A percentile compares a stretch with the other conserved stretches of the same genome.
These are phyloP conservation scores for Lucilia cuprina DNA, from an alignment of 1,140 invertebrate genomes.

Conservation along the genomic window DNA sequence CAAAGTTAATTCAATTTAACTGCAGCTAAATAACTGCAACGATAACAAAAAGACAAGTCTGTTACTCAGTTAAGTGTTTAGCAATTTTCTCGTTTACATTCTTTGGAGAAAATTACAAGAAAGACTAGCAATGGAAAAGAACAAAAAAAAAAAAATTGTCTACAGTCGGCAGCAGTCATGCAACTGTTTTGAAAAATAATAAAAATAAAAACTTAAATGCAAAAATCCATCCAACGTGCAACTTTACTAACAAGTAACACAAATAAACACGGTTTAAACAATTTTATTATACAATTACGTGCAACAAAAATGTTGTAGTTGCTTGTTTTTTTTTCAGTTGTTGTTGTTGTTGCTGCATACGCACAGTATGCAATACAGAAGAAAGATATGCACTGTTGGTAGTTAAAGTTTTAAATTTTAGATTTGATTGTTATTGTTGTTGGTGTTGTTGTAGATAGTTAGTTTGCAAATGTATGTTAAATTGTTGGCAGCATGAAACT, in stretches of 20 bases:
- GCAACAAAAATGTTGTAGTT: constrained; percentile 21
- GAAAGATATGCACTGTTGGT: not conserved
- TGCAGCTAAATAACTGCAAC: not conserved
- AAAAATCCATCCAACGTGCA: not conserved
- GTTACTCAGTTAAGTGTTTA: not conserved
- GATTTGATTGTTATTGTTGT: not conserved
- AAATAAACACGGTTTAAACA: constrained; percentile 19
- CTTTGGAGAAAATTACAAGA: not conserved
- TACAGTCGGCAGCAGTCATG: not conserved
- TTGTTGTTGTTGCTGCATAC: not conserved
- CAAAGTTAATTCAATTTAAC: constrained; percentile 32
- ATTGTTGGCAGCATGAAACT: too few species aligned
- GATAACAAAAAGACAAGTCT: not conserved
- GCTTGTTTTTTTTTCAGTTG: not conserved
- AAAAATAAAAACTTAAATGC: not conserved
- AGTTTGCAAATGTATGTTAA: too few species aligned
- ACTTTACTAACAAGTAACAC: not conserved
- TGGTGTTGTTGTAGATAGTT: not conserved
- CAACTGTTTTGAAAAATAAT: not conserved
- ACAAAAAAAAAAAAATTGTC: not conserved
- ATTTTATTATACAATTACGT: constrained; percentile 35
- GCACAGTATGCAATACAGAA: not conserved
- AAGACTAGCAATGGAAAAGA: not conserved
- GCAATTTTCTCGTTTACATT: constrained; percentile 33
- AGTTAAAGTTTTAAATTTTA: not conserved